These are phyloP conservation scores for Drosophila demipolita DNA, from an alignment of 2,888 invertebrate species.

Conservation along the genomic window DNA sequence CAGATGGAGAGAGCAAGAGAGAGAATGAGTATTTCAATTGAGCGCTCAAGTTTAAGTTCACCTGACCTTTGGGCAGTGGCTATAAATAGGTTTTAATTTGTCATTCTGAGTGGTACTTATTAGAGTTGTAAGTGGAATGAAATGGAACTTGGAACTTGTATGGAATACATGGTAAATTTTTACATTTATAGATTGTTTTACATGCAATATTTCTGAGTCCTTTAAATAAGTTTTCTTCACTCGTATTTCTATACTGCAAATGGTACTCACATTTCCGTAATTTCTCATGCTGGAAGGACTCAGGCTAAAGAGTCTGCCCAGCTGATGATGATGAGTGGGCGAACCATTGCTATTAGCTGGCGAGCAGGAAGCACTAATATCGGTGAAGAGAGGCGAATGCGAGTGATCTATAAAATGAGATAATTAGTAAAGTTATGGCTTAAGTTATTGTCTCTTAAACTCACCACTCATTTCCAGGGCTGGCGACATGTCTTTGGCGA, in stretches of 20 bases:
- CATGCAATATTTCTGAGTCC: neutral
- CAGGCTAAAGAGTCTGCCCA: constrained; percentile 82
- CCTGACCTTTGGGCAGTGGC: constrained; percentile 33
- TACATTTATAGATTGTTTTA: neutral
- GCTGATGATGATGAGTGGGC: constrained; percentile 79
- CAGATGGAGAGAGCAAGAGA: neutral
- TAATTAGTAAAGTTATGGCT: neutral
- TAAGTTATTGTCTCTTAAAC: constrained; percentile 3
- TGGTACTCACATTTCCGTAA: constrained; percentile 83
- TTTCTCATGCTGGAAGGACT: constrained; percentile 82
- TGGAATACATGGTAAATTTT: no score
- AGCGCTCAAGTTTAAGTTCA: constrained; percentile 15
- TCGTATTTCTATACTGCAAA: neutral
- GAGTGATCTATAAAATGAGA: constrained; percentile 28
- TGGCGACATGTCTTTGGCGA: constrained; percentile 83
- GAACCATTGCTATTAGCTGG: constrained; percentile 81
- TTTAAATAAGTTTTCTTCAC: neutral
- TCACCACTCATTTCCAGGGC: constrained; percentile 78
- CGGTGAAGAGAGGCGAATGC: constrained; percentile 82
- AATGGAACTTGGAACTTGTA: constrained; percentile 1
- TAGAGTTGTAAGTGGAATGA: constrained; percentile 1
- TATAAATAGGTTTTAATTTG: constrained; percentile 45
- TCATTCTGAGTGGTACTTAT: constrained; percentile 16
- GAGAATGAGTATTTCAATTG: constrained; percentile 1
- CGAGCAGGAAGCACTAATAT: constrained; percentile 75